A percentile compares a stretch with the other conserved stretches of the same genome.
Evolutionary conservation across 2,797 vertebrate species (phyloP).

Genomic region (Gymnoscopelus braueri): DNA sequence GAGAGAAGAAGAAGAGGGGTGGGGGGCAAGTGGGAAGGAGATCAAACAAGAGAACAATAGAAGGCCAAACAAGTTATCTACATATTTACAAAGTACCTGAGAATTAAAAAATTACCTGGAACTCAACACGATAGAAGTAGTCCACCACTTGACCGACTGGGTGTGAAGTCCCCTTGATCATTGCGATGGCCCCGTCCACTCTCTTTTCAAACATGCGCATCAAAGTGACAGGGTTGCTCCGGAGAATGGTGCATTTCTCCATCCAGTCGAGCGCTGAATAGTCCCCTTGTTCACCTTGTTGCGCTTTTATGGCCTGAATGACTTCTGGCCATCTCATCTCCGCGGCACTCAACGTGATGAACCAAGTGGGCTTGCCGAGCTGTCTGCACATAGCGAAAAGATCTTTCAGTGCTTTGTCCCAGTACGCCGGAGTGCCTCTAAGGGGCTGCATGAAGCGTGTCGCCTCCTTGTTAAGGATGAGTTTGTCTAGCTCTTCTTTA

Average conservation of each 20-base stretch:
- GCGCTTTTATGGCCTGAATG: not conserved
- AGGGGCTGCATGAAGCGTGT: slow-evolving; percentile 19
- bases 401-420: not conserved
- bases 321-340: slow-evolving; percentile 12
- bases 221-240: not conserved
- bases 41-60: no score
- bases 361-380: not conserved
- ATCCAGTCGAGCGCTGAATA: no score
- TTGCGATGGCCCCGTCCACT: not conserved
- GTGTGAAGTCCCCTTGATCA: no score
- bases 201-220: not conserved
- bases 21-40: no score
- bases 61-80: no score
- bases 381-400: not conserved
- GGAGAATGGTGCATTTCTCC: not conserved
- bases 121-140: no score
- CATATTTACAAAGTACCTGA: no score
- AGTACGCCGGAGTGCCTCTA: slow-evolving; percentile 11
- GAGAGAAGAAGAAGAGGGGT: no score
- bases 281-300: slow-evolving; percentile 1
- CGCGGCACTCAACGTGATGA: slow-evolving; percentile 1
- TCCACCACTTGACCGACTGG: no score
- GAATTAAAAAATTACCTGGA: no score
- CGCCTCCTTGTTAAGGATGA: not conserved
- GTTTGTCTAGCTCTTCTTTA: not conserved